These are phyloP conservation scores for Trichogramma dendrolimi DNA, from an alignment of 2,888 invertebrate species.

Conservation along the genomic window DNA sequence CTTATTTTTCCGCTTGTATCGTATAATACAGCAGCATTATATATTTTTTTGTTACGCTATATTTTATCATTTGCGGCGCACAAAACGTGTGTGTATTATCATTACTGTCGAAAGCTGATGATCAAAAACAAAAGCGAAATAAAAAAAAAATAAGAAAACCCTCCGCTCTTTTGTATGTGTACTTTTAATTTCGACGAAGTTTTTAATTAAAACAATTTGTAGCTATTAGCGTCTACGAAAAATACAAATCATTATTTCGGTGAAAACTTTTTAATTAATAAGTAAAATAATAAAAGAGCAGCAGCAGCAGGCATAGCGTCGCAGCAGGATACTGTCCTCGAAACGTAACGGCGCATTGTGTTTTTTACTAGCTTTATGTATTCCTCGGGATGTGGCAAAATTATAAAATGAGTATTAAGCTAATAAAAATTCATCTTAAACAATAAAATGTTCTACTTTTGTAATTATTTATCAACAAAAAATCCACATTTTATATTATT, in stretches of 20 bases:
- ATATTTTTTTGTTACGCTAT: constrained; percentile 23
- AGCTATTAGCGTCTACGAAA: no score
- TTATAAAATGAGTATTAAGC: constrained; percentile 32
- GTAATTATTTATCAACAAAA: not conserved
- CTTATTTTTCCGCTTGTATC: constrained; percentile 11
- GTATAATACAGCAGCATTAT: not conserved
- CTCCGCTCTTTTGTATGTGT: constrained; percentile 32
- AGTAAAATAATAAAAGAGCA: no score
- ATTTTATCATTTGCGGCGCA: constrained; percentile 22
- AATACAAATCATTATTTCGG: no score
- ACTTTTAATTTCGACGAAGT: not conserved
- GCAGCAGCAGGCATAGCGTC: not conserved
- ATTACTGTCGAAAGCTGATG: constrained; percentile 17
- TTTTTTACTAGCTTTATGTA: constrained; percentile 49
- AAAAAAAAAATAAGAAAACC: constrained; percentile 25
- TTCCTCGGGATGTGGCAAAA: constrained; percentile 38
- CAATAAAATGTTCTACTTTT: constrained; percentile 4
- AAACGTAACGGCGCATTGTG: constrained; percentile 23
- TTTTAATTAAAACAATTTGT: no score
- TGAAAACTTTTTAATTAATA: no score
- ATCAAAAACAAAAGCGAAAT: constrained; percentile 12
- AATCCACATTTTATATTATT: not conserved
- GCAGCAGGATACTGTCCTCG: constrained; percentile 19
- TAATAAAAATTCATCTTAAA: constrained; percentile 38
- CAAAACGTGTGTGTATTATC: constrained; percentile 12